A percentile compares a stretch with the other conserved stretches of the same genome.
phyloP scores from a whole-genome alignment of 2,797 vertebrate species.

The Amblyraja radiata region DNA sequence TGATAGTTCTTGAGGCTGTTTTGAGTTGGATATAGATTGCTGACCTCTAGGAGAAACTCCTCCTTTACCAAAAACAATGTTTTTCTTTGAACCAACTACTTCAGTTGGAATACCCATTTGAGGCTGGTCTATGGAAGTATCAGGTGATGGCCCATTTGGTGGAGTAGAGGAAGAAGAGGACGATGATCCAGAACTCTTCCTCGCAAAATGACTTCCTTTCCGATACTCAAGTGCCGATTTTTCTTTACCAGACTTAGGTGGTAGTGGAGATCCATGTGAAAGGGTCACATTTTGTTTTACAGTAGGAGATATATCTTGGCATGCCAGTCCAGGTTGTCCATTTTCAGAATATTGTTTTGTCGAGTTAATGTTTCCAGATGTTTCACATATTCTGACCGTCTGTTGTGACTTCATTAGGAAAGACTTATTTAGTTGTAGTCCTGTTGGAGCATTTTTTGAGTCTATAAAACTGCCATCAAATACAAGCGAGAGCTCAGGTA shows the following conservation, averaged over 20 bases:
- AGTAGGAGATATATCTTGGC: conserved; percentile 44
- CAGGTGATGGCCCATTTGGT: conserved; percentile 50
- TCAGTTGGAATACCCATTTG: conserved; percentile 45
- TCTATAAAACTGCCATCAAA: conserved; percentile 70
- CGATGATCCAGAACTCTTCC: conserved; percentile 50
- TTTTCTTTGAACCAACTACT: conserved; percentile 41
- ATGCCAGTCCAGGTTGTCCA: conserved; percentile 40
- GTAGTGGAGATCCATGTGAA: conserved; percentile 44
- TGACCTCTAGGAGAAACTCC: conserved; percentile 43
- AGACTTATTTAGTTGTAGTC: conserved; percentile 44
- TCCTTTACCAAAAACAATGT: conserved; percentile 42
- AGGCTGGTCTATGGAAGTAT: conserved; percentile 48
- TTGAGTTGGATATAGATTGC: conserved; percentile 43
- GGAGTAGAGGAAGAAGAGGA: conserved; percentile 53
- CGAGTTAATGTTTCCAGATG: conserved; percentile 29
- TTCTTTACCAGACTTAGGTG: conserved; percentile 47
- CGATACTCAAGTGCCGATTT: conserved; percentile 48
- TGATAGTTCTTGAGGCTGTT: conserved; percentile 40
- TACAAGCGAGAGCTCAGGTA: conserved; percentile 89
- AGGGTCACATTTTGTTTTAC: conserved; percentile 48
- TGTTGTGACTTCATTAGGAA: conserved; percentile 42
- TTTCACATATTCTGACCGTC: conserved; percentile 43
- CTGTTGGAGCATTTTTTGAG: conserved; percentile 45
- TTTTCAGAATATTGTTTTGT: conserved; percentile 43
- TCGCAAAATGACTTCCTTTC: conserved; percentile 46